Evolutionary conservation across 2,888 invertebrate genomes (phyloP), one percentile per base, ranked within the genome.

Genomic region (Orgyia antiqua): DNA sequence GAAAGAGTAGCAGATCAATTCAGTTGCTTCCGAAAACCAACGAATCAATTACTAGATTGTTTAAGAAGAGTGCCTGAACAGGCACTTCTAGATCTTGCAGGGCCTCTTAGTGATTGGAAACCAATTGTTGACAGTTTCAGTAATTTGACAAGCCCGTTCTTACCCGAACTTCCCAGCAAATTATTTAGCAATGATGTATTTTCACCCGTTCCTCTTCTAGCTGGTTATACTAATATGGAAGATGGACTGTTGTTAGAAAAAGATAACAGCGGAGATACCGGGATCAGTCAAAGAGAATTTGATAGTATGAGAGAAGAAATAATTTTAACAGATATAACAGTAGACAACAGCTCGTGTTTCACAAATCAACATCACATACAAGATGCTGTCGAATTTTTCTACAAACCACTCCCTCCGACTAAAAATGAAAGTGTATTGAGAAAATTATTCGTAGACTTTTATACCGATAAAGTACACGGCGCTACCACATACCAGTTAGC

Each of bases 151-250:
- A 87, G 88, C 17, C 87, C 90, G 0, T 93, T 94, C 58, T 72
- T 95, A 24, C 84, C 91, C 17, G 91, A 91, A 48, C 79, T 89
- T 29, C 94, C 94, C 0, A 88, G 83, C 37, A 87, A 80, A 45
- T 69, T 90, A 29, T 89, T 93, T 36, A 88, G 89, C 44, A 84
- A 78, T 30, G 92, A 90, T 6, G 86, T 87, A 15, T 90, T 89
- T 42, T 87, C 89, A 35, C 89, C 91, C 31, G 91, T 94, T 1
- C 94, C 94, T 0, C 58, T 94, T 8, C 68, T 95, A 48, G 88
- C 90, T n/a, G 94, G 94, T 1, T 94, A 90, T 51, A 94, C 94
- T 0, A 91, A 92, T 49, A 94, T 94, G 91, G 95, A 95, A 73
- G 93, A 93, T 50, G 92, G 91, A 4, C 66, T 94, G 1, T 84